Evolutionary conservation across 2,113 vertebrate species (phyloP).

Genomic region (Eleginops maclovinus): DNA sequence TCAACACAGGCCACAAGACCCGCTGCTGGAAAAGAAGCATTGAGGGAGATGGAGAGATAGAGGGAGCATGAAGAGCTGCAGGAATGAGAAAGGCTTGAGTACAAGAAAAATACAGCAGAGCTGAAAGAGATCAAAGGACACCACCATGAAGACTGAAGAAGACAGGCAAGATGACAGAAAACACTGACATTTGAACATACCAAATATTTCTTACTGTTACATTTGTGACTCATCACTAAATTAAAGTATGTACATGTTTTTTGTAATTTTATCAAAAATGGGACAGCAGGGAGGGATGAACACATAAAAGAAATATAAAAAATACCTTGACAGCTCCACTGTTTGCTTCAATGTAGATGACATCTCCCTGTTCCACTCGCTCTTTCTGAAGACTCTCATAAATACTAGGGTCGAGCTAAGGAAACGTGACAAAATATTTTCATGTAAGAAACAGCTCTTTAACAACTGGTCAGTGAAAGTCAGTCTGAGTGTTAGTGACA

Average conservation of each 20-base stretch:
- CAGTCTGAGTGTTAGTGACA: neutral
- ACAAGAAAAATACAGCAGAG: conserved; percentile 60
- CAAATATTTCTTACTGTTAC: neutral
- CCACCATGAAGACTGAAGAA: conserved; percentile 40
- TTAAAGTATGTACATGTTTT: neutral
- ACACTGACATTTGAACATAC: neutral
- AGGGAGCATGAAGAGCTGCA: conserved; percentile 49
- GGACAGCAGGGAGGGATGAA: neutral
- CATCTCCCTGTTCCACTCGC: conserved; percentile 95
- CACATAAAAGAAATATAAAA: neutral
- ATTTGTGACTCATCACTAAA: neutral
- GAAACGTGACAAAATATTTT: conserved; percentile 22
- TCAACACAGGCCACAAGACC: conserved; percentile 68
- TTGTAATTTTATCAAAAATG: neutral
- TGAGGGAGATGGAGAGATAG: conserved; percentile 73
- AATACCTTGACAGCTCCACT: conserved; percentile 98
- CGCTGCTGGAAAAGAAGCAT: conserved; percentile 53
- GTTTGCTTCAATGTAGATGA: conserved; percentile 99
- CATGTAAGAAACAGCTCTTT: neutral
- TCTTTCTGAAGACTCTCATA: conserved; percentile 99
- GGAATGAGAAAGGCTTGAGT: conserved; percentile 72
- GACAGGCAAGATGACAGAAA: conserved; percentile 17
- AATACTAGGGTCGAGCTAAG: conserved; percentile 97
- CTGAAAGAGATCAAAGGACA: conserved; percentile 58
- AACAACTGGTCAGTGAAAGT: conserved; percentile 7